These are phyloP conservation scores for Vidua chalybeata DNA, from an alignment of 2,113 vertebrate species.

Conservation along the genomic window DNA sequence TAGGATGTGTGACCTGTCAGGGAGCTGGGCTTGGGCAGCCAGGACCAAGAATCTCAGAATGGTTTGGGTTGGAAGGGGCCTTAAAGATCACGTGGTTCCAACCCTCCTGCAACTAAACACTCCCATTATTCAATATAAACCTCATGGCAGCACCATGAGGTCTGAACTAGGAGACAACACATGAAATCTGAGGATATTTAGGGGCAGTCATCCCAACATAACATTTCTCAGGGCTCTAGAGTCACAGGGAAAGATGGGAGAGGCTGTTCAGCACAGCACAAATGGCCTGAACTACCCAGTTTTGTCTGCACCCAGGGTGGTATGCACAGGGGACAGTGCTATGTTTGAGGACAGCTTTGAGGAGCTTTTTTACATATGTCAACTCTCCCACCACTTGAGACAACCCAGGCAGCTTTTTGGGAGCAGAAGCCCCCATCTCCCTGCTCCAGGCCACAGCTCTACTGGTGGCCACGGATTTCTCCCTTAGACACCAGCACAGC, in stretches of 20 bases:
- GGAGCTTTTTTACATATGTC: neutral
- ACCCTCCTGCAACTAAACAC: neutral
- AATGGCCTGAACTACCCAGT: neutral
- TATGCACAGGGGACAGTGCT: neutral
- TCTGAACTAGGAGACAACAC: neutral
- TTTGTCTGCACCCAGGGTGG: neutral
- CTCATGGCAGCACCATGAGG: neutral
- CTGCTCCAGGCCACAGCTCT: neutral
- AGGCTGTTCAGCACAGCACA: neutral
- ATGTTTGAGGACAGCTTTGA: neutral
- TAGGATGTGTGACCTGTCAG: neutral
- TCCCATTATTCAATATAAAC: neutral
- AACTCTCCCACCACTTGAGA: neutral
- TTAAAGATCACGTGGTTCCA: neutral
- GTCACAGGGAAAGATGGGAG: neutral
- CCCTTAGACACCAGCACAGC: slow-evolving; percentile 29
- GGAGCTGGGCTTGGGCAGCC: neutral
- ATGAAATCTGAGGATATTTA: neutral
- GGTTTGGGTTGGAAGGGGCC: neutral
- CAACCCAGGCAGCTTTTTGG: neutral
- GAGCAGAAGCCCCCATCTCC: neutral
- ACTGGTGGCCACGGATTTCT: neutral
- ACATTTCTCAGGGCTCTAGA: neutral
- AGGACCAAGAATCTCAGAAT: neutral
- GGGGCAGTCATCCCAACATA: neutral